Conservation (phyloP, 2,113 vertebrate species). For the Alethe diademata region DNA sequence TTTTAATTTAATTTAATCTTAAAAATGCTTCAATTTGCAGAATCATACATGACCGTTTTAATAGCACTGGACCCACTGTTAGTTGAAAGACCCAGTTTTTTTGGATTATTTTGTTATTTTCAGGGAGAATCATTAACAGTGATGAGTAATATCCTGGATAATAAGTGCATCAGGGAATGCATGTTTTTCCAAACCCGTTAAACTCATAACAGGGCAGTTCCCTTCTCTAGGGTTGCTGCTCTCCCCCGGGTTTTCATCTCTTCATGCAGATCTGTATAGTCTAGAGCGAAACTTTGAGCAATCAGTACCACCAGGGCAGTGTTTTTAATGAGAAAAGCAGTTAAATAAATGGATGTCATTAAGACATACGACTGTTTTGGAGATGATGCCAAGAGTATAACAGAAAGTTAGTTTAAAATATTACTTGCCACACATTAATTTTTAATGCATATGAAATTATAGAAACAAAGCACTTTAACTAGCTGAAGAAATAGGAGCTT, state of each 20-base stretch:
- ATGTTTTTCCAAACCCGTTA: not conserved
- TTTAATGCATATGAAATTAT: constrained; percentile 8
- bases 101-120: constrained; percentile 29
- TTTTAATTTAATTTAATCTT: not conserved
- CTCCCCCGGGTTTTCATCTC: not conserved
- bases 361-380: constrained; percentile 28
- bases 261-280: not conserved
- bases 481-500: not conserved
- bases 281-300: not conserved
- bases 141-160: constrained; percentile 21
- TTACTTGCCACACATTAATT: constrained; percentile 20
- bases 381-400: constrained; percentile 1
- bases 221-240: not conserved
- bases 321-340: constrained; percentile 33
- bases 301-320: constrained; percentile 32
- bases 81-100: not conserved
- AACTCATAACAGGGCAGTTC: not conserved
- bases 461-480: constrained; percentile 39
- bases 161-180: not conserved
- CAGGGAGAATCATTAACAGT: not conserved
- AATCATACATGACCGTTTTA: not conserved
- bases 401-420: constrained; percentile 32
- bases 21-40: not conserved
- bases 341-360: constrained; percentile 57
- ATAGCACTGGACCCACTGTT: not conserved